Percentiles rank a stretch among this genome's conserved stretches.
These are phyloP conservation scores for Eupithecia tripunctaria DNA, from an alignment of 2,888 invertebrate genomes.

Conservation along the genomic window DNA sequence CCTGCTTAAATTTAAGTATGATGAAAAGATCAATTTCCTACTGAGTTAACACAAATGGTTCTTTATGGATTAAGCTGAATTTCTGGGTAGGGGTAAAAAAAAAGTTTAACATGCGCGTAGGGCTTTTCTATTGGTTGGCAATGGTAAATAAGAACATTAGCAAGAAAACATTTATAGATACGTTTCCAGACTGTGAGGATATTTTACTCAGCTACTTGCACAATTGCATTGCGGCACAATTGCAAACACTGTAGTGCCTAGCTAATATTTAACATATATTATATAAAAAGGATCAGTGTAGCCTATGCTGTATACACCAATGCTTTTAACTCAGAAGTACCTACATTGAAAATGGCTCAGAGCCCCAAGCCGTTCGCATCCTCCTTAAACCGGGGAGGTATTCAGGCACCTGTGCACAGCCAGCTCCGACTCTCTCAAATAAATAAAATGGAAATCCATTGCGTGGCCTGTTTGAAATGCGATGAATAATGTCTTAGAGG, in stretches of 20 bases:
- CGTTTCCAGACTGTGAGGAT: too few species aligned
- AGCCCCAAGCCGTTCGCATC: neutral
- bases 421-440: slow-evolving; percentile 30
- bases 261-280: too few species aligned
- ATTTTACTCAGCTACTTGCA: neutral
- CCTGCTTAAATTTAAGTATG: too few species aligned
- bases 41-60: too few species aligned
- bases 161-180: too few species aligned
- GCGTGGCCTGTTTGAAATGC: slow-evolving; percentile 31
- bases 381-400: slow-evolving; percentile 28
- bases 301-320: neutral
- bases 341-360: neutral
- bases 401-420: slow-evolving; percentile 46
- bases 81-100: too few species aligned
- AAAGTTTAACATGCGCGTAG: neutral
- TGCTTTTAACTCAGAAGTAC: neutral
- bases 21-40: too few species aligned
- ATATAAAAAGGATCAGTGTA: neutral
- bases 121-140: neutral
- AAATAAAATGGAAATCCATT: slow-evolving; percentile 48
- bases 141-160: neutral
- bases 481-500: slow-evolving; percentile 33
- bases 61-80: too few species aligned
- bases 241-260: neutral
- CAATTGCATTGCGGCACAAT: neutral